Conservation (phyloP, 2,888 invertebrate genomes). For the Erpobdella octoculata region DNA sequence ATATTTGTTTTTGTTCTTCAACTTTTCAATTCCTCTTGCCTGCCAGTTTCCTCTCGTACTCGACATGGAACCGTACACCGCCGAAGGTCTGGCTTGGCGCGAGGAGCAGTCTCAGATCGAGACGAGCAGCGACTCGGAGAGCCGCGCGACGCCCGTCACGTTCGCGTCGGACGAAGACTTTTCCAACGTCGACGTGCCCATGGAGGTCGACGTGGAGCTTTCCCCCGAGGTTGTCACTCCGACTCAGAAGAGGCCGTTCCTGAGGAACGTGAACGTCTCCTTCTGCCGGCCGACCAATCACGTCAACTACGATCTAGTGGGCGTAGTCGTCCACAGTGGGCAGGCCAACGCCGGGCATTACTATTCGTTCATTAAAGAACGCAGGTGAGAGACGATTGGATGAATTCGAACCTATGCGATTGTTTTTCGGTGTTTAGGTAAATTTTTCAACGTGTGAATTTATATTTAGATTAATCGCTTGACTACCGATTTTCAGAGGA, state of each 20-base stretch:
- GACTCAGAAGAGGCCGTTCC: not conserved
- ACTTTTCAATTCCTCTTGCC: not conserved
- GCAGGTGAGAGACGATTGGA: constrained; percentile 40
- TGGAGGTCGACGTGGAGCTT: not conserved
- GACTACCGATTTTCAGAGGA: constrained; percentile 43
- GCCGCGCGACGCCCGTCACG: not conserved
- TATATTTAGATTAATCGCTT: not conserved
- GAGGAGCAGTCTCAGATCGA: constrained; percentile 29
- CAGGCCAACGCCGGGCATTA: constrained; percentile 58
- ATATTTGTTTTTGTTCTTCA: constrained; percentile 30
- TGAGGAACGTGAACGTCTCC: not conserved
- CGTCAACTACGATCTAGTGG: constrained; percentile 55
- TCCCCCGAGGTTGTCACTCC: constrained; percentile 28
- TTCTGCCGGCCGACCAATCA: constrained; percentile 36
- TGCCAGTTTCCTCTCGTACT: constrained; percentile 54
- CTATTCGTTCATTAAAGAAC: constrained; percentile 55
- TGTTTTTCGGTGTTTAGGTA: not conserved
- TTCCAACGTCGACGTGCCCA: not conserved
- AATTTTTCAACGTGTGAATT: not conserved
- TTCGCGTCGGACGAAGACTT: not conserved
- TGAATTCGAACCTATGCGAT: not conserved
- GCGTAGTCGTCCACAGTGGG: constrained; percentile 57
- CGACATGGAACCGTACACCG: constrained; percentile 56
- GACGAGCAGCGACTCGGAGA: not conserved
- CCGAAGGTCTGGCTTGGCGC: constrained; percentile 51